Evolutionary conservation across 2,113 vertebrate genomes (phyloP), one percentile per base, ranked within the genome.

Genomic region (Clarias magur): DNA sequence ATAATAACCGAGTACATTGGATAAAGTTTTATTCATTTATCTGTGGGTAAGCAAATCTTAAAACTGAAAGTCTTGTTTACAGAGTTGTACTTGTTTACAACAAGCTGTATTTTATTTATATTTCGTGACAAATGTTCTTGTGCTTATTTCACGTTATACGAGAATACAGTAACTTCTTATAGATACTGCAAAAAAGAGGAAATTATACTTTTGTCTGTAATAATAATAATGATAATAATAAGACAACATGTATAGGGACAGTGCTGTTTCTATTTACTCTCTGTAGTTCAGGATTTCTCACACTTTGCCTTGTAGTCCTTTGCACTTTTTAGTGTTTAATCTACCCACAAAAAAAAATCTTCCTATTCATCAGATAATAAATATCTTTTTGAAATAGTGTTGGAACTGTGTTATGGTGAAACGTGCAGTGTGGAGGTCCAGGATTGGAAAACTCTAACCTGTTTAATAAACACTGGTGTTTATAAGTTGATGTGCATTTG

Each of bases 281-380:
- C 7, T 48, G n/a, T 48, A 76, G 83, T 27, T 1, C 23, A 59
- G 30, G 19, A 42, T 15, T 73, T 57, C 12, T 10, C 25, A 34
- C 9, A 11, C 56, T 27, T 78, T 79, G 23, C 25, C 30, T 53
- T 17, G 48, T 78, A 13, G 48, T 76, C 0, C 23, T 25, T 78
- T 79, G 25, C 53, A 76, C 73, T 56, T 56, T 76, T n/a, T n/a
- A 56, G 73, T 76, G n/a, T 60, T 80, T 80, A 80, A 59, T 59
- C 27, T 60, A 80, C 17, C 17, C 9, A 60, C 5, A 4, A 57
- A 10, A 57, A 10, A 19, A 1, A 11, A 38, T 57, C 57, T 7
- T 4, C 30, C 17, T 9, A 80, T 38, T 27, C 53, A 56, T 57
- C 25, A 56, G n/a, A 30, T n/a, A 73, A 73, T 21, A 42, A 10